Evolutionary conservation across 2,797 vertebrate species (phyloP).

Genomic region (Sparus aurata): DNA sequence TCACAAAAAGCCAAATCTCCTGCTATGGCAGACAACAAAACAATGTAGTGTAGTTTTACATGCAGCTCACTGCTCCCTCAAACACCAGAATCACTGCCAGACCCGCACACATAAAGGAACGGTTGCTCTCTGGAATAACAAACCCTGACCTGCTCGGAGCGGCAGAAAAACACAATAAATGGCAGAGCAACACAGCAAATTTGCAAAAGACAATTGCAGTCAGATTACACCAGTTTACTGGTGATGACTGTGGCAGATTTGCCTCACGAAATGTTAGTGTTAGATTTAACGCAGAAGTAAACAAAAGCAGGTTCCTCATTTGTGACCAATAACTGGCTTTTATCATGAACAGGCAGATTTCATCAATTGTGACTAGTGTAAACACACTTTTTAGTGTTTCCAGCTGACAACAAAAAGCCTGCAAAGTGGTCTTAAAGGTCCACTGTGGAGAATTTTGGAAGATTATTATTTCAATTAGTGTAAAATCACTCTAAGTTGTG

Average conservation of each 20-base stretch:
- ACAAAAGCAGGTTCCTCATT: constrained; percentile 1
- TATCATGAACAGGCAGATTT: not conserved
- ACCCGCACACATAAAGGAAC: constrained; percentile 54
- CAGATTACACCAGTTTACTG: too few species aligned
- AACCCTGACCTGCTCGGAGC: constrained; percentile 53
- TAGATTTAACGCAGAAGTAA: not conserved
- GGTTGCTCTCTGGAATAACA: constrained; percentile 57
- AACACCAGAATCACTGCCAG: constrained; percentile 64
- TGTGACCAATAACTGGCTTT: not conserved
- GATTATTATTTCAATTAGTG: too few species aligned
- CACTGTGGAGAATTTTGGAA: too few species aligned
- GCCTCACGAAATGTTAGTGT: not conserved
- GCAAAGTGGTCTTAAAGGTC: not conserved
- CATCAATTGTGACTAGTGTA: not conserved
- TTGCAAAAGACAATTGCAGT: not conserved
- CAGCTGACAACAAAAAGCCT: not conserved
- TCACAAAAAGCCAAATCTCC: constrained; percentile 54
- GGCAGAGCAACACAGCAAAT: not conserved
- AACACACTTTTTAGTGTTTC: not conserved
- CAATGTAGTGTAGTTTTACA: constrained; percentile 56
- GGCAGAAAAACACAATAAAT: constrained; percentile 40
- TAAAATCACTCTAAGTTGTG: too few species aligned
- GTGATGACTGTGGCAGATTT: not conserved
- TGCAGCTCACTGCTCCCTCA: constrained; percentile 66
- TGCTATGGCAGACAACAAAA: constrained; percentile 59